These are phyloP conservation scores for Neolamprologus modestus DNA, from an alignment of 2,113 vertebrate genomes.

Conservation along the genomic window DNA sequence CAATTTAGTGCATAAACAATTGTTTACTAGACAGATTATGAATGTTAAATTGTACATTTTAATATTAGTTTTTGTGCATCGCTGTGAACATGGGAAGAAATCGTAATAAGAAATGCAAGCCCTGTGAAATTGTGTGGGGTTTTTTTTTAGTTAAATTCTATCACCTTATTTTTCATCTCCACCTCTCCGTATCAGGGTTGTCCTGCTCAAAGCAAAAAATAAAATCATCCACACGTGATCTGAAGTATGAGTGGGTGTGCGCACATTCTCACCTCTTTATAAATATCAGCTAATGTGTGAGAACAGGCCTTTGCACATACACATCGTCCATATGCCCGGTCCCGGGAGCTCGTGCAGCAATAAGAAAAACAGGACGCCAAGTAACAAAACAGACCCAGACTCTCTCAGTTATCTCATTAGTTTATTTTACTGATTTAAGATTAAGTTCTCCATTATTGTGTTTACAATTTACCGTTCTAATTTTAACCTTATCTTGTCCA, in stretches of 20 bases:
- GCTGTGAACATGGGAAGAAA: not conserved
- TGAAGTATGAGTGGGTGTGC: not conserved
- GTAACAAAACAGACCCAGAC: not conserved
- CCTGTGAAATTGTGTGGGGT: not conserved
- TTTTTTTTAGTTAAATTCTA: not conserved
- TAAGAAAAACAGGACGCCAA: not conserved
- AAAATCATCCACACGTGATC: not conserved
- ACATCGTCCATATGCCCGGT: not conserved
- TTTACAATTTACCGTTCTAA: not conserved
- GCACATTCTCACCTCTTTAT: not conserved
- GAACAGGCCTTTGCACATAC: not conserved
- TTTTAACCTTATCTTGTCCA: not conserved
- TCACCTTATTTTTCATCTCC: not conserved
- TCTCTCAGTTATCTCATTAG: not conserved
- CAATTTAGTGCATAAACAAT: not conserved
- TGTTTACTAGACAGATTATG: not conserved
- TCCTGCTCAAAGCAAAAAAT: not conserved
- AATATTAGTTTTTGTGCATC: not conserved
- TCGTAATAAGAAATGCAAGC: not conserved
- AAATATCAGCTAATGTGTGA: not conserved
- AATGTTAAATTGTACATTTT: not conserved
- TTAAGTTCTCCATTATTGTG: not conserved
- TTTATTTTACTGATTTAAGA: not conserved
- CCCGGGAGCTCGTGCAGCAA: not conserved
- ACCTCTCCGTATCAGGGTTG: not conserved